These are phyloP conservation scores for Agriopis aurantiaria DNA, from an alignment of 2,888 invertebrate genomes.

Conservation along the genomic window DNA sequence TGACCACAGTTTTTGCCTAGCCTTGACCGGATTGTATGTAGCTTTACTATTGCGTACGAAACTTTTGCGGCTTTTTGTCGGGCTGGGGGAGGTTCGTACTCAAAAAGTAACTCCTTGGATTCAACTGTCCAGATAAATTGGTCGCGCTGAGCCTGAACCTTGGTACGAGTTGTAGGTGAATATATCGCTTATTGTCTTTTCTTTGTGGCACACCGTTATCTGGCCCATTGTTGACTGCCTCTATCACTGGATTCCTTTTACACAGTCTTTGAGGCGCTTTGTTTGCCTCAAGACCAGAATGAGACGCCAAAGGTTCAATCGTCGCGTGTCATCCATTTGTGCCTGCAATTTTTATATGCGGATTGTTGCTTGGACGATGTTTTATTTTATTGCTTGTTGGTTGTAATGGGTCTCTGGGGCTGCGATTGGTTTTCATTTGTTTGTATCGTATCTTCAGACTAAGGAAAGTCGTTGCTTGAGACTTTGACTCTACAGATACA, in stretches of 20 bases:
- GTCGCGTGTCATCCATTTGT: constrained; percentile 75
- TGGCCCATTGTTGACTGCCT: constrained; percentile 85
- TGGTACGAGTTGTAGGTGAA: background rate
- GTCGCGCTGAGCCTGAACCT: background rate
- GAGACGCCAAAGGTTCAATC: constrained; percentile 75
- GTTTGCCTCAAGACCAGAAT: constrained; percentile 83
- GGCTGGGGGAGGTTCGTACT: too few relatives aligned
- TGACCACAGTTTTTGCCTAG: too few relatives aligned
- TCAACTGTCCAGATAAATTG: too few relatives aligned
- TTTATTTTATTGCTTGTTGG: constrained; percentile 32
- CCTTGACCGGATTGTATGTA: too few relatives aligned
- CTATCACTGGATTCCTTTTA: constrained; percentile 85
- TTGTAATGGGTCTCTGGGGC: background rate
- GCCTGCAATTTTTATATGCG: constrained; percentile 46
- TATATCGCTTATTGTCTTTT: constrained; percentile 46
- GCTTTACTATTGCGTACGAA: too few relatives aligned
- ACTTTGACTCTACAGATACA: background rate
- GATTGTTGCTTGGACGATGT: constrained; percentile 25
- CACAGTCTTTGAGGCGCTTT: constrained; percentile 83
- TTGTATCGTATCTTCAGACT: constrained; percentile 2
- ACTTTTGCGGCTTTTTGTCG: too few relatives aligned
- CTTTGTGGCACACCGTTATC: constrained; percentile 62
- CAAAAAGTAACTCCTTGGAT: too few relatives aligned
- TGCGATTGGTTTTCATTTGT: constrained; percentile 21
- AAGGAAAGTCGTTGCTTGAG: background rate